These are phyloP conservation scores for Drosophila equinoxialis DNA, from an alignment of 1,140 invertebrate genomes.

Conservation along the genomic window DNA sequence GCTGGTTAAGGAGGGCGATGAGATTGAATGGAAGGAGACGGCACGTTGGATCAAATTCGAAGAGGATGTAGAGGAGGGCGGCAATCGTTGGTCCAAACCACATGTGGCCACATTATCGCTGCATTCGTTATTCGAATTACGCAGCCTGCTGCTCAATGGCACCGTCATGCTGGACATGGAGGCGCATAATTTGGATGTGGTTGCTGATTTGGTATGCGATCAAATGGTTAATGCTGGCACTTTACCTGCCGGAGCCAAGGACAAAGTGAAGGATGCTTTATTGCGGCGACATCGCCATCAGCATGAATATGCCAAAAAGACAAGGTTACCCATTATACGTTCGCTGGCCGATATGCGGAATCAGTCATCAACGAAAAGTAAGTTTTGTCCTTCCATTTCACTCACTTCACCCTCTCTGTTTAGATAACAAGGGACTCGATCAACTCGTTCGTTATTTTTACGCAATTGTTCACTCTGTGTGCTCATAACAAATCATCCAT, in stretches of 20 bases:
- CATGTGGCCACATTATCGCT: slow-evolving; percentile 96
- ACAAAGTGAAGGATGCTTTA: slow-evolving; percentile 93
- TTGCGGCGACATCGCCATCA: slow-evolving; percentile 97
- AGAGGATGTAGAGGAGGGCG: slow-evolving; percentile 97
- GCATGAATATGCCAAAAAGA: slow-evolving; percentile 91
- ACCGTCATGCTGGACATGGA: slow-evolving; percentile 96
- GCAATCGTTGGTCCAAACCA: slow-evolving; percentile 97
- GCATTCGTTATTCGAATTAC: slow-evolving; percentile 94
- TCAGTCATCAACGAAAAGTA: slow-evolving; percentile 97
- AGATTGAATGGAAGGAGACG: slow-evolving; percentile 98
- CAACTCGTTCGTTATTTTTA: slow-evolving; percentile 63
- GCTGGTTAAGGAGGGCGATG: slow-evolving; percentile 92
- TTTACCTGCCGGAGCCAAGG: slow-evolving; percentile 89
- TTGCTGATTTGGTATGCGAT: slow-evolving; percentile 95
- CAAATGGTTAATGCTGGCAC: slow-evolving; percentile 93
- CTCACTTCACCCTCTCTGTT: too few species aligned
- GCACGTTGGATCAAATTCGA: slow-evolving; percentile 98
- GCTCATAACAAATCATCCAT: slow-evolving; percentile 24
- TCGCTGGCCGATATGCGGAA: slow-evolving; percentile 98
- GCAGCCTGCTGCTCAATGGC: slow-evolving; percentile 94
- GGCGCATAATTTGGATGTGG: slow-evolving; percentile 91
- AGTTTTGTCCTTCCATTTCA: slow-evolving; percentile 84
- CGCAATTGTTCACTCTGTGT: slow-evolving; percentile 42
- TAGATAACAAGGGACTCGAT: slow-evolving; percentile 26
- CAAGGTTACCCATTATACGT: slow-evolving; percentile 96